Percentiles rank a stretch among this genome's conserved stretches.
Evolutionary conservation across 2,888 invertebrate species (phyloP).

Genomic region (Acleris laterana): DNA sequence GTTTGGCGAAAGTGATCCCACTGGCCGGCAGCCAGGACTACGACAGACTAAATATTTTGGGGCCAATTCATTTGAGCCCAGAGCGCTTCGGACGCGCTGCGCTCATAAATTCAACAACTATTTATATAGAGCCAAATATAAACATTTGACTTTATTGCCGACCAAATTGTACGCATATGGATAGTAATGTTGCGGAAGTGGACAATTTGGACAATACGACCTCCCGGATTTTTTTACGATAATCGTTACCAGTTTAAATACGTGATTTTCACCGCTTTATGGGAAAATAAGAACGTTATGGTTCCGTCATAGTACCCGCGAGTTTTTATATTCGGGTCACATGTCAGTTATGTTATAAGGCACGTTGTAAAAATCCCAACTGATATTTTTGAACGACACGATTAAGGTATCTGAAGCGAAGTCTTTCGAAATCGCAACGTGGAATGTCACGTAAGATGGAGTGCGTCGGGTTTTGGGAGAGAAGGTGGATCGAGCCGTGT

Average conservation of each 20-base stretch:
- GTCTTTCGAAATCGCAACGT: slow-evolving; percentile 27
- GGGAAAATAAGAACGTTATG: slow-evolving; percentile 24
- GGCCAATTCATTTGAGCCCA: slow-evolving; percentile 72
- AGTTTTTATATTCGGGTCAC: slow-evolving; percentile 30
- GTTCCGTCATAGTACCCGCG: slow-evolving; percentile 15
- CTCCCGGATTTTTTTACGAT: slow-evolving; percentile 37
- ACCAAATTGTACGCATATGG: slow-evolving; percentile 54
- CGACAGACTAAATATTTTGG: slow-evolving; percentile 80
- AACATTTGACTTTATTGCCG: slow-evolving; percentile 66
- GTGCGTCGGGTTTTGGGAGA: slow-evolving; percentile 2
- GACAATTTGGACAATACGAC: slow-evolving; percentile 49
- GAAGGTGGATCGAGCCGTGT: slow-evolving; percentile 14
- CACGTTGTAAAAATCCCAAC: slow-evolving; percentile 9
- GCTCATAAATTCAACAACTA: slow-evolving; percentile 70
- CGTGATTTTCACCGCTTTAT: slow-evolving; percentile 34
- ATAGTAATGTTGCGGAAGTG: slow-evolving; percentile 54
- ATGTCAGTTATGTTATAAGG: slow-evolving; percentile 31
- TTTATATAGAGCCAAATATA: slow-evolving; percentile 74
- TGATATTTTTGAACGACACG: slow-evolving; percentile 32
- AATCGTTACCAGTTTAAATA: slow-evolving; percentile 33
- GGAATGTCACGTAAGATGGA: slow-evolving; percentile 26
- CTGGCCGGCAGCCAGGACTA: slow-evolving; percentile 73
- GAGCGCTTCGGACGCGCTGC: slow-evolving; percentile 54
- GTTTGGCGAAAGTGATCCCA: slow-evolving; percentile 77
- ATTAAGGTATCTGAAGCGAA: slow-evolving; percentile 17